Evolutionary conservation across 2,797 vertebrate genomes (phyloP), one percentile per base, ranked within the genome.

Genomic region (Poecilia gillii): DNA sequence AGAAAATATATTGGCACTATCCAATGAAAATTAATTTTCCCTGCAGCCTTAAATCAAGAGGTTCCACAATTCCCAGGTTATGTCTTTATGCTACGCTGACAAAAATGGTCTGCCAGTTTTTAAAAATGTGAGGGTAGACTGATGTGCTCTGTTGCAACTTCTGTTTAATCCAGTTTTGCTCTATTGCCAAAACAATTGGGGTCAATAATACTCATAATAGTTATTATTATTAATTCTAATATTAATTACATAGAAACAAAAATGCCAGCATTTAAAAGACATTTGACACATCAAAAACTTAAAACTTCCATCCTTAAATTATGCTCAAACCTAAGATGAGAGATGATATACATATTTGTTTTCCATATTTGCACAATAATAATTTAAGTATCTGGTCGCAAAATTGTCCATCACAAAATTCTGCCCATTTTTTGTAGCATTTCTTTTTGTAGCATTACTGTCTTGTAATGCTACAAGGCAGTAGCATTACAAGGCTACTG

Each of bases 21-120:
- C 76, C n/a, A 73, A 72, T 41, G 68, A 82, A 91, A 86, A 84
- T 88, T 41, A 53, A 83, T 87, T 89, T 90, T 77, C 55, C n/a
- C 76, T 72, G 77, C 79, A 78, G 81, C 33, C 75, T 84, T 81
- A 79, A 82, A 85, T 87, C 76, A 73, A 74, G 41, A 74, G 9
- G 1, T 79, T 81, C 79, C 57, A 71, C 81, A 72, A 28, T n/a
- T 57, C 84, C 51, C 82, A 71, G 78, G 64, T 79, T 49, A 53
- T 33, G 73, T 64, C 47, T 89, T 88, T 64, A 57, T 64, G 85
- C 20, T 78, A 31, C 46, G 55, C 46, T 74, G 62, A 83, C 45
- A 68, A 81, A 80, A 92, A 86, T 66, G 12, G 47, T 81, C n/a
- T 18, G 0, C 5, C 55, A 13, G n/a, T 28, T 55, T 55, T 51